Base-by-base conservation (phyloP, 2,888 invertebrate genomes). In the Rhyacophila evoluta region DNA sequence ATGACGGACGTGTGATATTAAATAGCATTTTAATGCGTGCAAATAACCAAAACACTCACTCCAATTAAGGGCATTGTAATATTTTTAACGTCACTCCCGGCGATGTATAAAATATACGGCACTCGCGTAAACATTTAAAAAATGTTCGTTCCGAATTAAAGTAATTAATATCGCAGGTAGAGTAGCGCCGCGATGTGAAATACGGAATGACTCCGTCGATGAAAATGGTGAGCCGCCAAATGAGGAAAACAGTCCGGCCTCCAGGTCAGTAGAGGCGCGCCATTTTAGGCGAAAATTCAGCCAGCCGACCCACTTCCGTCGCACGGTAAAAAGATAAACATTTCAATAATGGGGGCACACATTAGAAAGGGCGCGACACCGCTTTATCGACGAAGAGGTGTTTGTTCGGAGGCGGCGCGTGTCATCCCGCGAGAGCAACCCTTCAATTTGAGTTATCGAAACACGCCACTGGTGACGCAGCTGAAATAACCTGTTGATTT, bases 61-160 rank as follows among this genome's bases (percentile, higher is more conserved):
- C 86, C 85, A 15, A 87, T 85, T 25, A 86, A 86, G 74, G 85
- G 86, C 38, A 86, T 85, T 72, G 11, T 69, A 69, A 29, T 41
- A 41, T 69, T 29, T 29, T 69, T 33, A 69, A 55, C 19, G 10
- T 55, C 55, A 55, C 55, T 55, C 19, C 10, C 55, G 19, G 10
- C 55, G 55, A 55, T 55, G 15, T 55, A 55, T 19, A 55, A 19
- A n/a, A n/a, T n/a, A n/a, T n/a, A n/a, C n/a, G n/a, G n/a, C 55
- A 8, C 19, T 15, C 55, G 19, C 55, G 55, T 55, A 19, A 55
- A 55, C 55, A 55, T 19, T 19, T n/a, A n/a, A 55, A 55, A 19
- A 55, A 25, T 55, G 55, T 55, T 55, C 19, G 55, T 55, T 55
- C 6, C 10, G 19, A 55, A 55, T 55, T 55, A 55, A 10, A 55